Conservation (phyloP, 2,797 vertebrate species). For the Coregonus suidteri region DNA sequence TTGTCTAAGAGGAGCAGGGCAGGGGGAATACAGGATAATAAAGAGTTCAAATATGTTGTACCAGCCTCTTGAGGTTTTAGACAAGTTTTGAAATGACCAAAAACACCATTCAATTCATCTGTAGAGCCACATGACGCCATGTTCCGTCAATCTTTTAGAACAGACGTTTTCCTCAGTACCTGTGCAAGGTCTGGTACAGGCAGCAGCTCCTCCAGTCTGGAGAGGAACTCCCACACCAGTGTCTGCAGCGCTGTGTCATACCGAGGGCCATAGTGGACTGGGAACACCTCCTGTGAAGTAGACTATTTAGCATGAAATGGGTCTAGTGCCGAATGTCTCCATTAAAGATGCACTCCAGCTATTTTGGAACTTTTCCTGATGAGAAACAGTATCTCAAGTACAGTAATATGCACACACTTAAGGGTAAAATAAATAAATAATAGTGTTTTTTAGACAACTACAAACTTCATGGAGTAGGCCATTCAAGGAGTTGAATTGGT, state of each 20-base stretch:
- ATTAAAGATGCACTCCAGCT: no score
- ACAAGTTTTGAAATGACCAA: background rate
- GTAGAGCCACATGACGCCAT: background rate
- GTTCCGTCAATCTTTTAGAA: background rate
- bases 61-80: background rate
- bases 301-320: no score
- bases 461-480: no score
- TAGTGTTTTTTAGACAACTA: no score
- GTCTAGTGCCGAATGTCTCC: no score
- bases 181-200: constrained; percentile 72
- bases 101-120: background rate
- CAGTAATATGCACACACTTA: no score
- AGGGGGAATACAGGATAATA: constrained; percentile 8
- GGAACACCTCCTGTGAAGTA: no score
- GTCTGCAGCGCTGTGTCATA: constrained; percentile 78
- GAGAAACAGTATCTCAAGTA: no score
- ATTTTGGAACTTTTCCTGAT: no score
- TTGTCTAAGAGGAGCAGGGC: constrained; percentile 59
- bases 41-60: background rate
- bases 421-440: no score
- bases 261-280: no score
- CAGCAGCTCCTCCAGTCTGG: constrained; percentile 80
- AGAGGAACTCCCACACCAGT: constrained; percentile 79
- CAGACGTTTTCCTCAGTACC: background rate
- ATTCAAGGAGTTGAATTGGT: background rate